Evolutionary conservation across 2,797 vertebrate species (phyloP).

Genomic region (Cheirogaleus major): DNA sequence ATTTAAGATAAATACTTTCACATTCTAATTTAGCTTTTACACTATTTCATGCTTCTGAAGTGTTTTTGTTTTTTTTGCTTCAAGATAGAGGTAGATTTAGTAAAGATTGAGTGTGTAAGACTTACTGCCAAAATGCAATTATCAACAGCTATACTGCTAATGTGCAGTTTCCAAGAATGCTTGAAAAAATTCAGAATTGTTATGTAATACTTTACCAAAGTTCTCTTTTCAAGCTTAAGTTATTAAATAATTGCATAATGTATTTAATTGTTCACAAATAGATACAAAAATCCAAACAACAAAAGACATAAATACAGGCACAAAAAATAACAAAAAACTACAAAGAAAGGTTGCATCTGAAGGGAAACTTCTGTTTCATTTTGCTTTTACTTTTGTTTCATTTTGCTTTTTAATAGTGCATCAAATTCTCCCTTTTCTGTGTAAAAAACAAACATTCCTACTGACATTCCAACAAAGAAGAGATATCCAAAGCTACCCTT

Average conservation of each 20-base stretch:
- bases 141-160: constrained; percentile 80
- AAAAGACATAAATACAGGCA: constrained; percentile 80
- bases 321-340: constrained; percentile 18
- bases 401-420: constrained; percentile 81
- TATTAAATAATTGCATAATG: constrained; percentile 81
- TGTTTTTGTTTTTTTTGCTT: constrained; percentile 83
- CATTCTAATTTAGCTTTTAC: constrained; percentile 86
- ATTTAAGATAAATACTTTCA: constrained; percentile 86
- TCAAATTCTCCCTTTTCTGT: constrained; percentile 79
- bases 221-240: constrained; percentile 78
- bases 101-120: constrained; percentile 79
- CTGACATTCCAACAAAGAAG: constrained; percentile 72
- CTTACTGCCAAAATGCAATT: constrained; percentile 83
- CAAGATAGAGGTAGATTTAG: constrained; percentile 87
- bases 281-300: constrained; percentile 79
- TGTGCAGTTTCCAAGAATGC: constrained; percentile 79
- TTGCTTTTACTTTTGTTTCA: constrained; percentile 35
- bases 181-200: constrained; percentile 80
- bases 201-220: constrained; percentile 76
- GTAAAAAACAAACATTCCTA: constrained; percentile 74
- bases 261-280: constrained; percentile 79
- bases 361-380: constrained; percentile 62
- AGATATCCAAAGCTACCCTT: constrained; percentile 41
- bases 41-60: constrained; percentile 82
- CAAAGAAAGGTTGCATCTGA: constrained; percentile 77